A percentile compares a stretch with the other conserved stretches of the same genome.
Conservation (phyloP, 1,140 invertebrate genomes). For the Solenopsis invicta region DNA sequence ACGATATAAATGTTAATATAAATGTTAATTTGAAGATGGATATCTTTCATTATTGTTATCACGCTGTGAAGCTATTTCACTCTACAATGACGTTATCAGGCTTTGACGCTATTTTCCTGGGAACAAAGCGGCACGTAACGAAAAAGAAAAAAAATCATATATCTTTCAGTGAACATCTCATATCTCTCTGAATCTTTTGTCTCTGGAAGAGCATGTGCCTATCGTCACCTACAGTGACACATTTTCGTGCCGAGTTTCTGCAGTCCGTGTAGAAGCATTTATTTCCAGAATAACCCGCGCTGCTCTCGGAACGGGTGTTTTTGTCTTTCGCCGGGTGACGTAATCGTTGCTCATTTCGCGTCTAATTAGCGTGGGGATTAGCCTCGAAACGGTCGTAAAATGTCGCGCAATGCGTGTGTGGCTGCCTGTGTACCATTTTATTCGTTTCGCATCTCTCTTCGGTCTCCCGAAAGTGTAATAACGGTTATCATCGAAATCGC, state of each 20-base stretch:
- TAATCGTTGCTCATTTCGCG: slow-evolving; percentile 70
- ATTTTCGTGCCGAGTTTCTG: slow-evolving; percentile 45
- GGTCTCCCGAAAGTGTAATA: slow-evolving; percentile 27
- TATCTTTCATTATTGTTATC: not conserved
- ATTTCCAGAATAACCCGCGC: slow-evolving; percentile 21
- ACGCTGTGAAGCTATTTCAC: not conserved
- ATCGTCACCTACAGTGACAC: slow-evolving; percentile 32
- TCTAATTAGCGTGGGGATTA: slow-evolving; percentile 75
- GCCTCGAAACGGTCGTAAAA: slow-evolving; percentile 62
- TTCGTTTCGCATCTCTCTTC: slow-evolving; percentile 24
- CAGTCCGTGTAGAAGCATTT: slow-evolving; percentile 22
- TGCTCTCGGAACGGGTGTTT: slow-evolving; percentile 29
- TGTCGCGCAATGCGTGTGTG: slow-evolving; percentile 29
- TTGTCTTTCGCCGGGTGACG: slow-evolving; percentile 45
- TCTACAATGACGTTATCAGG: not conserved
- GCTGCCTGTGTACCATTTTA: slow-evolving; percentile 22
- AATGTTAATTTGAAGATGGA: not conserved
- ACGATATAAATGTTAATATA: not conserved
- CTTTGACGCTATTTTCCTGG: not conserved
- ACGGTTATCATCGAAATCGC: slow-evolving; percentile 78
- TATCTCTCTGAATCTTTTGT: slow-evolving; percentile 39
- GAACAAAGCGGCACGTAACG: slow-evolving; percentile 23
- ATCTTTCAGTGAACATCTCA: not conserved
- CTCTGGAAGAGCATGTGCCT: not conserved
- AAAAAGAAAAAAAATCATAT: not conserved